phyloP scores from a whole-genome alignment of 1,140 invertebrate species.

The Hycleus phaleratus region DNA sequence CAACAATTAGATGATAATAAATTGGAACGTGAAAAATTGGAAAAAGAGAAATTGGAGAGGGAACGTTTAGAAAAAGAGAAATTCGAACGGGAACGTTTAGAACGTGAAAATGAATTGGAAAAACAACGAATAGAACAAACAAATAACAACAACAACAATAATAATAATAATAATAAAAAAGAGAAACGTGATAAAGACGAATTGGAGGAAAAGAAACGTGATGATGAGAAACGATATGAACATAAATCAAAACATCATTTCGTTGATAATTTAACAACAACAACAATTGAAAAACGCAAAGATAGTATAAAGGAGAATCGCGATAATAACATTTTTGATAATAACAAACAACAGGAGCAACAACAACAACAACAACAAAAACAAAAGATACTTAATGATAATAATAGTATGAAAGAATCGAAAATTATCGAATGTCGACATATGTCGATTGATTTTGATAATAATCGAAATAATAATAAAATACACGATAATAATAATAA shows the following conservation, averaged over 20 bases:
- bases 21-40: constrained; percentile 35
- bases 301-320: constrained; percentile 40
- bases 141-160: background rate
- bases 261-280: constrained; percentile 22
- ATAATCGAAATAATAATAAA: constrained; percentile 15
- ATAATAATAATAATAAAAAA: constrained; percentile 17
- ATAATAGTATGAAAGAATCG: too few relatives aligned
- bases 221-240: constrained; percentile 31
- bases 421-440: constrained; percentile 33
- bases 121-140: constrained; percentile 39
- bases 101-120: constrained; percentile 34
- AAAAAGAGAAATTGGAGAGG: constrained; percentile 44
- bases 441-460: constrained; percentile 34
- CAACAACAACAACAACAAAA: constrained; percentile 26
- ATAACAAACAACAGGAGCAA: constrained; percentile 30
- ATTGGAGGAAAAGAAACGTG: constrained; percentile 16
- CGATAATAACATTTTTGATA: constrained; percentile 37
- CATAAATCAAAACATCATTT: constrained; percentile 29
- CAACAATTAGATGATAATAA: constrained; percentile 47
- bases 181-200: constrained; percentile 30
- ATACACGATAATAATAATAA: constrained; percentile 9
- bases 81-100: constrained; percentile 31
- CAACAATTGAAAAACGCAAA: constrained; percentile 28
- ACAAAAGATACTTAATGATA: constrained; percentile 1
- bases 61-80: constrained; percentile 41